A percentile compares a stretch with the other conserved stretches of the same genome.
phyloP scores from a whole-genome alignment of 2,113 vertebrate genomes.

The Ameiurus melas region DNA sequence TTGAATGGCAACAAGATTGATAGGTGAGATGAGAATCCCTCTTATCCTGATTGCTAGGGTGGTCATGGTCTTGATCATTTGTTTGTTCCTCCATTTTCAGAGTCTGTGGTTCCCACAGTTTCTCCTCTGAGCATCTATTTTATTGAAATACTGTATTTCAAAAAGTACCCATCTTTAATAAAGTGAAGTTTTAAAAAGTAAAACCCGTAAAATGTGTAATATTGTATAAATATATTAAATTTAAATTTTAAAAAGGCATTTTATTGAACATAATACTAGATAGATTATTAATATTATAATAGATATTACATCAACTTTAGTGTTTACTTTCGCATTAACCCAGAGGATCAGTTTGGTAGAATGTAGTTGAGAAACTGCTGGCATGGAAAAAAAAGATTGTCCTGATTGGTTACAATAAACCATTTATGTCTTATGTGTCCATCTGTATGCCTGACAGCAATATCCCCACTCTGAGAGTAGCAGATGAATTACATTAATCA shows the following conservation, averaged over 20 bases:
- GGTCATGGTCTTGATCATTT: not conserved
- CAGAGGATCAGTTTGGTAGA: not conserved
- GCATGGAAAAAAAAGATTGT: constrained; percentile 7
- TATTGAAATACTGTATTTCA: not conserved
- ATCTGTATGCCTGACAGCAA: constrained; percentile 28
- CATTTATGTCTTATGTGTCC: constrained; percentile 31
- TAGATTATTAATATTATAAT: not conserved
- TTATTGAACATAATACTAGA: not conserved
- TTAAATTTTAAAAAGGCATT: not conserved
- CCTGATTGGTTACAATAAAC: constrained; percentile 31
- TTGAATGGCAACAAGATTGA: not conserved
- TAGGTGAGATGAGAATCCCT: not conserved
- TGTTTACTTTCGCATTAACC: not conserved
- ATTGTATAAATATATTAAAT: not conserved
- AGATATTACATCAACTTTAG: not conserved
- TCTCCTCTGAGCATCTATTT: not conserved
- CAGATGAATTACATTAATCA: constrained; percentile 52
- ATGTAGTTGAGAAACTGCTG: not conserved
- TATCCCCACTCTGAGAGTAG: constrained; percentile 22
- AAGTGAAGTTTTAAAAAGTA: not conserved
- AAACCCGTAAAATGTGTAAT: not conserved
- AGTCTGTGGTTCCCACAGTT: not conserved
- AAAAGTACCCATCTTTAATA: not conserved
- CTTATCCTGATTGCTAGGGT: not conserved
- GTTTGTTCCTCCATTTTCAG: not conserved